A percentile compares a stretch with the other conserved stretches of the same genome.
These are phyloP conservation scores for Zoanthus gigantus DNA, from an alignment of 92 coral and sea anemone species.

Conservation along the genomic window DNA sequence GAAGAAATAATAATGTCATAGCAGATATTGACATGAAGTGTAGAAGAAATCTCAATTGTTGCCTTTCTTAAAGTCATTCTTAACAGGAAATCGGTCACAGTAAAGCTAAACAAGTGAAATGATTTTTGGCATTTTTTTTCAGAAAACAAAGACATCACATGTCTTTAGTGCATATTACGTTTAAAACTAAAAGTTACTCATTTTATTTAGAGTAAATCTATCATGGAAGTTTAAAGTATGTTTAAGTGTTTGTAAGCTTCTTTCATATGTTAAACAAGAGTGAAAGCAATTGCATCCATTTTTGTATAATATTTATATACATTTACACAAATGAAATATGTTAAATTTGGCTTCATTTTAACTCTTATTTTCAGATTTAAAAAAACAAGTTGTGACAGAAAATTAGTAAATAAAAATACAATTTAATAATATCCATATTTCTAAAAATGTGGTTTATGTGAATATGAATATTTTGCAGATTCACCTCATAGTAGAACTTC, in stretches of 20 bases:
- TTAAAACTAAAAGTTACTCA: background rate
- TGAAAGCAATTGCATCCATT: background rate
- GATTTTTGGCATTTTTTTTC: background rate
- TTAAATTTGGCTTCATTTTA: too few species aligned
- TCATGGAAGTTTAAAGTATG: background rate
- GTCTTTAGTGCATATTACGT: background rate
- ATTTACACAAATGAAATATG: too few species aligned
- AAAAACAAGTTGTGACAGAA: too few species aligned
- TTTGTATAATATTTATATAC: too few species aligned
- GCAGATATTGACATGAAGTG: background rate
- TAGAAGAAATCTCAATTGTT: background rate
- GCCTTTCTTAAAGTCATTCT: background rate
- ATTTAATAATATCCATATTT: background rate
- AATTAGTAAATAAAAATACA: too few species aligned
- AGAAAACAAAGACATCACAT: background rate
- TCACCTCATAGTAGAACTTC: slow-evolving; percentile 34
- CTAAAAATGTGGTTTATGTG: too few species aligned
- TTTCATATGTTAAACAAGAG: background rate
- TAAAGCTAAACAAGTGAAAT: background rate
- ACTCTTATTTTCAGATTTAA: too few species aligned
- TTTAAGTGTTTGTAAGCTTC: background rate
- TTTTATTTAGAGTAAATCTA: background rate
- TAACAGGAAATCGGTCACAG: background rate
- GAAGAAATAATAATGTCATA: background rate
- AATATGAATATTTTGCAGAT: slow-evolving; percentile 25